Percentiles rank a stretch among this genome's conserved stretches.
Conservation (phyloP, 2,113 vertebrate species). For the Varanus komodoensis region DNA sequence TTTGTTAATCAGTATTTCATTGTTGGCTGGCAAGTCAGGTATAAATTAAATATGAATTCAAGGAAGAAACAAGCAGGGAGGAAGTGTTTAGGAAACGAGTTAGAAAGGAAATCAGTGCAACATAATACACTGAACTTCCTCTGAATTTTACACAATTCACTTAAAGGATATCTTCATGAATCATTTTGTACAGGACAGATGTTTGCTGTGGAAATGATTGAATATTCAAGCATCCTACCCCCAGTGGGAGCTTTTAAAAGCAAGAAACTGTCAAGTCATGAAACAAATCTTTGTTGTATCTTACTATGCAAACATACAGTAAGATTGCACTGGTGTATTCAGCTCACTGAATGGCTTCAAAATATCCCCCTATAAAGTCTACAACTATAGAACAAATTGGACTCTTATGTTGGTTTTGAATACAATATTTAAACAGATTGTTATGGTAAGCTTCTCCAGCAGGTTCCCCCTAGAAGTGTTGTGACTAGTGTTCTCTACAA, state of each 20-base stretch:
- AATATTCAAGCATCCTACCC: not conserved
- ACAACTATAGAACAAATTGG: too few relatives aligned
- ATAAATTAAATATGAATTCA: too few relatives aligned
- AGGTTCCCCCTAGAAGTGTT: not conserved
- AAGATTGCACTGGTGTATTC: not conserved
- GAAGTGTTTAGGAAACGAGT: not conserved
- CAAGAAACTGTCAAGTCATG: not conserved
- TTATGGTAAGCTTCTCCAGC: not conserved
- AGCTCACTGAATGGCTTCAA: not conserved
- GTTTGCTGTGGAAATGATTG: not conserved
- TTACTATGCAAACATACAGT: not conserved
- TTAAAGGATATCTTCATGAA: not conserved
- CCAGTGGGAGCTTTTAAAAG: not conserved
- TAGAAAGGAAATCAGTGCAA: not conserved
- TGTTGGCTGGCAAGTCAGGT: too few relatives aligned
- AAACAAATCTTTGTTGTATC: not conserved
- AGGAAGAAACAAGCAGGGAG: not conserved
- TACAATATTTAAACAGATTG: not conserved
- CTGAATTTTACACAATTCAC: not conserved
- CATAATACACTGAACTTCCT: not conserved
- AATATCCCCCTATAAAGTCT: not conserved
- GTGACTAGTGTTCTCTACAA: not conserved
- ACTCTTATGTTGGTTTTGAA: not conserved
- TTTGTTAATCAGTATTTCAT: too few relatives aligned
- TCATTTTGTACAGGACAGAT: not conserved